phyloP scores from a whole-genome alignment of 2,797 vertebrate genomes.

The Momotus momota region DNA sequence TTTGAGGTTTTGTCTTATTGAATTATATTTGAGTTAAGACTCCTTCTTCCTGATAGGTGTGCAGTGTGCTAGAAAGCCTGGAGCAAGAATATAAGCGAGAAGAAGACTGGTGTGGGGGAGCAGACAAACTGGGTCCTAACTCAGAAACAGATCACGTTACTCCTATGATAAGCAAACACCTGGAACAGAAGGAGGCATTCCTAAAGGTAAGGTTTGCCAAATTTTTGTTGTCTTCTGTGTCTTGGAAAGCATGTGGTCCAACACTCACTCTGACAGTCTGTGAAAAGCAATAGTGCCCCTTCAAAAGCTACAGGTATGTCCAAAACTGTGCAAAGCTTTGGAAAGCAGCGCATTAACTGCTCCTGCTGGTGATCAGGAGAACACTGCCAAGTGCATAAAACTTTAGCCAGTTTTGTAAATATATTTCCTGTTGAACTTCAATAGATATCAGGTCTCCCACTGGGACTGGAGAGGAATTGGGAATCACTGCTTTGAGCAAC shows the following conservation, averaged over 20 bases:
- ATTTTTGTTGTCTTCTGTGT: not conserved
- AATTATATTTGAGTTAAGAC: not conserved
- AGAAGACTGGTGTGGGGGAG: slow-evolving; percentile 98
- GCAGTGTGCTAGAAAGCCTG: slow-evolving; percentile 96
- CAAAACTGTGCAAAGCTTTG: not conserved
- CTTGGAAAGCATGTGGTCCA: not conserved
- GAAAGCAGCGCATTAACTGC: not conserved
- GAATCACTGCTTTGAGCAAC: slow-evolving; percentile 21
- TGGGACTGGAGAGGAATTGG: not conserved
- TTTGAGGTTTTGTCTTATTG: not conserved
- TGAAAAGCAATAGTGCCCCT: not conserved
- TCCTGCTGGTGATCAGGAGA: not conserved
- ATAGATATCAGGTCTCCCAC: not conserved
- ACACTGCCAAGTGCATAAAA: not conserved
- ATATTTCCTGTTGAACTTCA: slow-evolving; percentile 30
- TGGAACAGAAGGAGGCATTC: slow-evolving; percentile 98
- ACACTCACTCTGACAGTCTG: not conserved
- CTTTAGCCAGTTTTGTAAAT: slow-evolving; percentile 28
- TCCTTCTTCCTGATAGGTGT: slow-evolving; percentile 76
- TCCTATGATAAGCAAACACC: slow-evolving; percentile 98
- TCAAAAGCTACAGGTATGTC: not conserved
- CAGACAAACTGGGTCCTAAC: slow-evolving; percentile 96
- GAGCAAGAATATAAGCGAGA: slow-evolving; percentile 99
- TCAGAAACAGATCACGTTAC: slow-evolving; percentile 96
- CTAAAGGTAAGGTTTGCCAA: slow-evolving; percentile 85